These are phyloP conservation scores for Patiria miniata DNA, from an alignment of 35 echinoderm and acorn worm species.

Conservation along the genomic window DNA sequence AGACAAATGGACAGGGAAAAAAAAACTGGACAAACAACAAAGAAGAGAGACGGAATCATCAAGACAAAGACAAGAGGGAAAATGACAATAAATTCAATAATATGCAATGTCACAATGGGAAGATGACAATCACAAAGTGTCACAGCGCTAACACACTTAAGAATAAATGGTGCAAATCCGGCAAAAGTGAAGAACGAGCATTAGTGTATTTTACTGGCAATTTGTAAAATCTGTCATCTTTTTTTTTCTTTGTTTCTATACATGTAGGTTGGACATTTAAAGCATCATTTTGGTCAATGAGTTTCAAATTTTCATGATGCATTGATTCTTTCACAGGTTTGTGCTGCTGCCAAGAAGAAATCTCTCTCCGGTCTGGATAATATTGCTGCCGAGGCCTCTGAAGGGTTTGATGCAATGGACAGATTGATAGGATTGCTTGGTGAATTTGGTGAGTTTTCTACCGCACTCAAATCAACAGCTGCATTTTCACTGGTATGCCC, in stretches of 20 bases:
- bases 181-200: no score
- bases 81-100: no score
- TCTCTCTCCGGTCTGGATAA: slow-evolving; percentile 2
- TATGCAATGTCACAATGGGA: no score
- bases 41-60: no score
- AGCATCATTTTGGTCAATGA: neutral
- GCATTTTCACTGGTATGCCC: neutral
- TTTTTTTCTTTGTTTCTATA: neutral
- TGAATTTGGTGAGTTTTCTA: slow-evolving; percentile 11
- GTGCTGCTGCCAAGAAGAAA: slow-evolving; percentile 17
- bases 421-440: slow-evolving; percentile 4
- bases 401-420: neutral
- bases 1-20: no score
- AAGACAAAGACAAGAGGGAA: no score
- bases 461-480: neutral
- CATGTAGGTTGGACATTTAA: neutral
- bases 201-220: no score
- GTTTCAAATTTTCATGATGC: neutral
- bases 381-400: neutral
- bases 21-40: no score
- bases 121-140: no score
- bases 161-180: no score
- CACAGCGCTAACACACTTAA: no score
- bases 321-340: neutral
- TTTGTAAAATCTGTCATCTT: no score